Conservation (phyloP, 2,797 vertebrate genomes). For the Peromyscus melanophrys region DNA sequence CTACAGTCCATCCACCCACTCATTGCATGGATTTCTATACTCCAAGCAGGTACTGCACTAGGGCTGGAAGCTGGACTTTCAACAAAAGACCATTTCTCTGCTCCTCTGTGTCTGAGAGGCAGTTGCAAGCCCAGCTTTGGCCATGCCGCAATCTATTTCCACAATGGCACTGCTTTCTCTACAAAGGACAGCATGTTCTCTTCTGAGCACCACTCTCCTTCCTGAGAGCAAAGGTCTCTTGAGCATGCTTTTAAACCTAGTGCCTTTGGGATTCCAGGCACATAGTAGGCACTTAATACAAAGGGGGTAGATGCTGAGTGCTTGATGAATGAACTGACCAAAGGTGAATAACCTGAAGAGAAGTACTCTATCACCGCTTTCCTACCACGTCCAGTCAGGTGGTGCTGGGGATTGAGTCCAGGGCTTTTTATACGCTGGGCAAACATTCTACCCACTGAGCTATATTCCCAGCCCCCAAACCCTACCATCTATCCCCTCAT, state of each 20-base stretch:
- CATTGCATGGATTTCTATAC: neutral
- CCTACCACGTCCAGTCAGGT: too few species aligned
- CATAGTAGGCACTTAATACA: neutral
- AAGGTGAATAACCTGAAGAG: neutral
- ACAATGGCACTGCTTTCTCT: rapidly evolving
- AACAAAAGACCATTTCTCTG: neutral
- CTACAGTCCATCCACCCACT: neutral
- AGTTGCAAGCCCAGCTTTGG: neutral
- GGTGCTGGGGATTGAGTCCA: neutral
- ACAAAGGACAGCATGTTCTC: neutral
- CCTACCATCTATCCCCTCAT: neutral
- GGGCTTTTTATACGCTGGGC: neutral
- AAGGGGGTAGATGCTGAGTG: too few species aligned
- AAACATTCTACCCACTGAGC: neutral
- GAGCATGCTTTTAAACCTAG: rapidly evolving
- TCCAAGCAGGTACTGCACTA: neutral
- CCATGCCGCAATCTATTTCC: rapidly evolving
- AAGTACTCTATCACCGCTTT: neutral
- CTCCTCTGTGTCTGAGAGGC: too few species aligned
- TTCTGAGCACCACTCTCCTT: too few species aligned
- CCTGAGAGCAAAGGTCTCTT: rapidly evolving
- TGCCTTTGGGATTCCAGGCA: neutral
- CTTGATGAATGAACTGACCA: neutral
- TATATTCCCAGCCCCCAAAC: neutral
- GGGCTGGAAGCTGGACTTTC: neutral